Percentiles rank a stretch among this genome's conserved stretches.
Evolutionary conservation across 2,113 vertebrate species (phyloP).

Genomic region (Leptocoma aspasia): DNA sequence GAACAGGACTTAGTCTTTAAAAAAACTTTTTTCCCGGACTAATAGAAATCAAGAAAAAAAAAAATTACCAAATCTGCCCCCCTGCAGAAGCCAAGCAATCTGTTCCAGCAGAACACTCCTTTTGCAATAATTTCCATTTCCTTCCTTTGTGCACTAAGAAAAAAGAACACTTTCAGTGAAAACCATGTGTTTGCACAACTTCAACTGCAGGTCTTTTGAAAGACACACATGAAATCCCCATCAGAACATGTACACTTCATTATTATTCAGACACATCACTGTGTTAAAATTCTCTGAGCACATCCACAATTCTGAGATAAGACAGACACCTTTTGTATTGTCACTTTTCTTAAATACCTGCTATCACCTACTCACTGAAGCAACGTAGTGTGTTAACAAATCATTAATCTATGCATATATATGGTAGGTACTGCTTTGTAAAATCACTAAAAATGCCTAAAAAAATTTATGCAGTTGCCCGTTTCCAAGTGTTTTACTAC

Average conservation of each 20-base stretch:
- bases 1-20: neutral
- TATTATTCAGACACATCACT: neutral
- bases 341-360: neutral
- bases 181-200: neutral
- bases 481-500: neutral
- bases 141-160: neutral
- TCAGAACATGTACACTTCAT: neutral
- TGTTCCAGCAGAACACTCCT: neutral
- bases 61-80: neutral
- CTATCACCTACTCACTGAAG: neutral
- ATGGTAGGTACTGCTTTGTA: neutral
- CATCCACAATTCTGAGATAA: neutral
- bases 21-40: neutral
- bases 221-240: neutral
- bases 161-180: neutral
- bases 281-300: neutral
- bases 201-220: neutral
- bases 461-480: fast-evolving
- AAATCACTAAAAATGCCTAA: neutral
- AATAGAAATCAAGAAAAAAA: neutral
- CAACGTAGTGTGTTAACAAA: neutral
- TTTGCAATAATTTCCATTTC: neutral
- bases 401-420: neutral
- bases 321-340: neutral
- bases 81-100: neutral